Evolutionary conservation across 2,888 invertebrate species (phyloP).

Genomic region (Enchytraeus crypticus): DNA sequence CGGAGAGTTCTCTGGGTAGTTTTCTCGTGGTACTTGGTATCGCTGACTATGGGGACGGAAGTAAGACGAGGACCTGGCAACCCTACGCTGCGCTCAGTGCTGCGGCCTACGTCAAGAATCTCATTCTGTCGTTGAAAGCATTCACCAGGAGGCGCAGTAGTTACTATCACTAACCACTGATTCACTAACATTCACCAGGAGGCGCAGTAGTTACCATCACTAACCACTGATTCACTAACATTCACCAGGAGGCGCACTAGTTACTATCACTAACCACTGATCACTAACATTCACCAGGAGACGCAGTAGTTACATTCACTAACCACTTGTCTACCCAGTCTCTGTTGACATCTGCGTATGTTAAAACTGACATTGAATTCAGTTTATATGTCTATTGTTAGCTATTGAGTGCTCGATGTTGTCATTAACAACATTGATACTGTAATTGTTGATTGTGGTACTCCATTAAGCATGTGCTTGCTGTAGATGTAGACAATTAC

Average conservation of each 20-base stretch:
- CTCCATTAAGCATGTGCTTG: no score
- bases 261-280: no score
- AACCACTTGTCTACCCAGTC: no score
- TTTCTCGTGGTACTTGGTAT: constrained; percentile 61
- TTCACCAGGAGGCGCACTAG: neutral
- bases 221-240: no score
- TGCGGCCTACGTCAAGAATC: constrained; percentile 86
- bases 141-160: neutral
- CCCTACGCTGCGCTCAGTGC: constrained; percentile 84
- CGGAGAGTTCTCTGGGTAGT: constrained; percentile 73
- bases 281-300: neutral
- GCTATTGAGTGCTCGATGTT: no score
- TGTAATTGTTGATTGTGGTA: no score
- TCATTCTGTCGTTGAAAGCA: constrained; percentile 2
- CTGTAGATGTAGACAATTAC: no score
- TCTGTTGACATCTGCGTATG: no score
- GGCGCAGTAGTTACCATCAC: constrained; percentile 3
- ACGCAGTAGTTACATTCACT: constrained; percentile 1
- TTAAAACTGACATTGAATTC: no score
- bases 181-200: neutral
- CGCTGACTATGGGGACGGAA: constrained; percentile 87
- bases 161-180: no score
- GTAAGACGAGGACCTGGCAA: constrained; percentile 88
- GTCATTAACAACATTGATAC: no score
- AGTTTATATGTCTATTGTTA: no score